These are phyloP conservation scores for Podilymbus podiceps DNA, from an alignment of 2,113 vertebrate species.

Conservation along the genomic window DNA sequence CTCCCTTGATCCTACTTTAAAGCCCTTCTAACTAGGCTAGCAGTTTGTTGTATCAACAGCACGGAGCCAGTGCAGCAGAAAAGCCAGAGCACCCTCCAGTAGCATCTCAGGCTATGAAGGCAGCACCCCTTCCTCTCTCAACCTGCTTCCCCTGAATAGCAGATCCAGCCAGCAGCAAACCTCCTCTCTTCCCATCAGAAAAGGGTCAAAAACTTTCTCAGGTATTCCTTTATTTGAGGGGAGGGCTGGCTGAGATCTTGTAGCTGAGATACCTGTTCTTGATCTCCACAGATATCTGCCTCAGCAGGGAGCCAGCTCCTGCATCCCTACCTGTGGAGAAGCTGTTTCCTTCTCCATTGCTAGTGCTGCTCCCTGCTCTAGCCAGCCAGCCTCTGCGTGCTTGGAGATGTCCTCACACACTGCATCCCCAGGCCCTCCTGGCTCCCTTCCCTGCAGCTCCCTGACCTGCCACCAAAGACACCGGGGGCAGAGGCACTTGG, in stretches of 20 bases:
- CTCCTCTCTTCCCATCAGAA: background rate
- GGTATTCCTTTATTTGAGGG: background rate
- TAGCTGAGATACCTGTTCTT: background rate
- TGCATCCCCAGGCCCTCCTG: fast-evolving
- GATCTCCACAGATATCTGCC: background rate
- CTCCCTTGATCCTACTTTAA: background rate
- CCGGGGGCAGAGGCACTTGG: background rate
- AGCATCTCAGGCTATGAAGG: background rate
- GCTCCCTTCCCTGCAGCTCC: background rate
- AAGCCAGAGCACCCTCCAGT: background rate
- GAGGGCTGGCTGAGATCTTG: background rate
- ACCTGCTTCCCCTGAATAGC: background rate
- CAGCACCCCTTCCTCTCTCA: background rate
- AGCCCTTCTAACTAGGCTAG: slow-evolving; percentile 44
- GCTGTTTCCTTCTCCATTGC: background rate
- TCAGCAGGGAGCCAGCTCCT: background rate
- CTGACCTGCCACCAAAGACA: background rate
- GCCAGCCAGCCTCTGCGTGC: background rate
- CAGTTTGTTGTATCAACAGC: background rate
- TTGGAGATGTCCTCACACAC: background rate
- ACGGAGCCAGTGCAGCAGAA: background rate
- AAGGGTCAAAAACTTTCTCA: background rate
- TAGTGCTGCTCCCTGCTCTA: background rate
- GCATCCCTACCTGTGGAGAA: background rate
- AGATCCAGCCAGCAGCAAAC: background rate